These are phyloP conservation scores for Corvus hawaiiensis DNA, from an alignment of 2,113 vertebrate species.

Conservation along the genomic window DNA sequence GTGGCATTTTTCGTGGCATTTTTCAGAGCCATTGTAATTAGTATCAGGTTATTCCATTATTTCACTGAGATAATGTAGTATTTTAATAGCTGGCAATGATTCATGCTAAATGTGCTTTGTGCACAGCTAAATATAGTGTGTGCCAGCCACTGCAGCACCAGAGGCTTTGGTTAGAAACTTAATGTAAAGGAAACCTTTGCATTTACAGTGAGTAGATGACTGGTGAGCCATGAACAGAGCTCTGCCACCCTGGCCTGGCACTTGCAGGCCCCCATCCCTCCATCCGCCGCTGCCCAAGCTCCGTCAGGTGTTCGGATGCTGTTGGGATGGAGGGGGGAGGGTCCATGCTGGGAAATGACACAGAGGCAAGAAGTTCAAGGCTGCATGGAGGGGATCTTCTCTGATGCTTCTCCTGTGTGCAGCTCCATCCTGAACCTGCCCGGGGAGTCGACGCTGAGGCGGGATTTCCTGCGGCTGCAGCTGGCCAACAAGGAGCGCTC, in stretches of 20 bases:
- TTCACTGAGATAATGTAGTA: slow-evolving; percentile 29
- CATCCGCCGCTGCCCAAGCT: background rate
- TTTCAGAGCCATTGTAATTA: background rate
- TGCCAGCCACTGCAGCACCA: slow-evolving; percentile 7
- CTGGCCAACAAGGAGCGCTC: slow-evolving; percentile 97
- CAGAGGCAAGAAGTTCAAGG: background rate
- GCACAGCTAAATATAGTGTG: slow-evolving; percentile 48
- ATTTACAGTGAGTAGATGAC: background rate
- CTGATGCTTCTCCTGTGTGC: background rate
- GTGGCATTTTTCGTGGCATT: slow-evolving; percentile 8
- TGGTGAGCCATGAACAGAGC: background rate
- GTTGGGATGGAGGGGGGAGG: background rate
- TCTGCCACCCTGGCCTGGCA: background rate
- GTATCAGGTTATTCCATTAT: slow-evolving; percentile 51
- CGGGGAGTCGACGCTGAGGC: slow-evolving; percentile 89
- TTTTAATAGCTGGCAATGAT: slow-evolving; percentile 53
- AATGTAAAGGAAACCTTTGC: background rate
- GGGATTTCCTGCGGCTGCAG: slow-evolving; percentile 95
- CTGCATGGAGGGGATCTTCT: background rate
- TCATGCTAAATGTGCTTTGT: slow-evolving; percentile 31
- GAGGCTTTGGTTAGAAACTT: background rate
- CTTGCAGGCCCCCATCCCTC: background rate
- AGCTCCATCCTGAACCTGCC: slow-evolving; percentile 97
- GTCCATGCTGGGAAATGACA: accelerated
- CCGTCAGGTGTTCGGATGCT: accelerated